Conservation (phyloP, 2,113 vertebrate genomes). For the Pseudopodoces humilis region DNA sequence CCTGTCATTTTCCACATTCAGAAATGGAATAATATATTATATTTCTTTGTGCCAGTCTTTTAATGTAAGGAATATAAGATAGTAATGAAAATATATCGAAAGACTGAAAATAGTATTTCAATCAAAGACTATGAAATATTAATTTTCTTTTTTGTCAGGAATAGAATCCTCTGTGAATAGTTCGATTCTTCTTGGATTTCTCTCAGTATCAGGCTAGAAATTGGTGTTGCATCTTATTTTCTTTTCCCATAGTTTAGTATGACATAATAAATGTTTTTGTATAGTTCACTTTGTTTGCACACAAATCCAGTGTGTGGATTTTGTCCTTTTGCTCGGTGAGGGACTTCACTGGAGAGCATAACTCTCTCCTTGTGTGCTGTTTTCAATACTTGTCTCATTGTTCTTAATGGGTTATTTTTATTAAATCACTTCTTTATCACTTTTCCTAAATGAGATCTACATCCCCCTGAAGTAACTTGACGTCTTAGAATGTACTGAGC, state of each 20-base stretch:
- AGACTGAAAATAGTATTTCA: background rate
- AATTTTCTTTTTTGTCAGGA: background rate
- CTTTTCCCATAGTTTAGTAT: background rate
- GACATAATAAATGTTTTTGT: background rate
- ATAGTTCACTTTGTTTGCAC: background rate
- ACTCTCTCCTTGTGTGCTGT: background rate
- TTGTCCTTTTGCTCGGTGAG: background rate
- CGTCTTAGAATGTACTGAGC: background rate
- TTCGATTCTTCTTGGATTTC: background rate
- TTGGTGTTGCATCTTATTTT: background rate
- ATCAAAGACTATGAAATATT: background rate
- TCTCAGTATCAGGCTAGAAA: background rate
- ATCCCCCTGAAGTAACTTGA: background rate
- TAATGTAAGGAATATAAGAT: background rate
- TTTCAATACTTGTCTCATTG: background rate
- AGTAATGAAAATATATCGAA: background rate
- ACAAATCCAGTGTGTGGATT: background rate
- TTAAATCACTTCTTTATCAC: background rate
- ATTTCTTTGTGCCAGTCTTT: background rate
- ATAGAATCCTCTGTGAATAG: background rate
- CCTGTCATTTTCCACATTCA: background rate
- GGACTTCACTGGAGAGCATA: background rate
- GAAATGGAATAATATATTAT: background rate
- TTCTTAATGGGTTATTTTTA: background rate
- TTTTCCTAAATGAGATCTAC: background rate